Conservation (phyloP, 1,140 invertebrate species). For the Lucilia sericata region DNA sequence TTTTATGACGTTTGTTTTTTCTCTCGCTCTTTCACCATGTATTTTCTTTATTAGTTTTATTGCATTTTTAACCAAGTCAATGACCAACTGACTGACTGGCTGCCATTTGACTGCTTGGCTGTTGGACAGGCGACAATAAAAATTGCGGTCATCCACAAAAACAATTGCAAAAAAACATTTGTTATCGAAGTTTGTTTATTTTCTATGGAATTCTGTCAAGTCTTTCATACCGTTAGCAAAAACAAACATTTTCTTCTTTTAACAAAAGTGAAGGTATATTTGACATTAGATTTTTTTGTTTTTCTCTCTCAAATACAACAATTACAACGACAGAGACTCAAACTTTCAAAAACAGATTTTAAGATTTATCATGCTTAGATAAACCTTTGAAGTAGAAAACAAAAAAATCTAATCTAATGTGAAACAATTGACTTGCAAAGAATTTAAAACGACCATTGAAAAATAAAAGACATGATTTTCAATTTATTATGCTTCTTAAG, state of each 20-base stretch:
- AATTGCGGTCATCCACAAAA: constrained; percentile 2
- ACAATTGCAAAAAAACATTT: not conserved
- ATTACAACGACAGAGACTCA: not conserved
- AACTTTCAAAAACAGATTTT: not conserved
- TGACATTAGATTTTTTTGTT: too few relatives aligned
- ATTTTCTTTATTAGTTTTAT: not conserved
- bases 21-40: not conserved
- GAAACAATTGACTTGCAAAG: not conserved
- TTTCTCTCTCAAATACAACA: not conserved
- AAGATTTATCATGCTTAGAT: too few relatives aligned
- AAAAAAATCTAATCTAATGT: constrained; percentile 2
- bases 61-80: not conserved
- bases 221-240: not conserved
- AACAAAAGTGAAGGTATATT: too few relatives aligned
- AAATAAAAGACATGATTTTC: constrained; percentile 6
- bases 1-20: not conserved
- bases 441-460: constrained; percentile 4
- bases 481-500: constrained; percentile 17
- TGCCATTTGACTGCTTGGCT: not conserved
- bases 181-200: not conserved
- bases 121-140: not conserved
- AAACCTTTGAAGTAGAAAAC: not conserved
- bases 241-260: not conserved
- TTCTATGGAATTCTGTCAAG: not conserved
- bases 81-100: not conserved